Percentiles rank a stretch among this genome's conserved stretches.
These are phyloP conservation scores for Phaetusa simplex DNA, from an alignment of 2,113 vertebrate genomes.

Conservation along the genomic window DNA sequence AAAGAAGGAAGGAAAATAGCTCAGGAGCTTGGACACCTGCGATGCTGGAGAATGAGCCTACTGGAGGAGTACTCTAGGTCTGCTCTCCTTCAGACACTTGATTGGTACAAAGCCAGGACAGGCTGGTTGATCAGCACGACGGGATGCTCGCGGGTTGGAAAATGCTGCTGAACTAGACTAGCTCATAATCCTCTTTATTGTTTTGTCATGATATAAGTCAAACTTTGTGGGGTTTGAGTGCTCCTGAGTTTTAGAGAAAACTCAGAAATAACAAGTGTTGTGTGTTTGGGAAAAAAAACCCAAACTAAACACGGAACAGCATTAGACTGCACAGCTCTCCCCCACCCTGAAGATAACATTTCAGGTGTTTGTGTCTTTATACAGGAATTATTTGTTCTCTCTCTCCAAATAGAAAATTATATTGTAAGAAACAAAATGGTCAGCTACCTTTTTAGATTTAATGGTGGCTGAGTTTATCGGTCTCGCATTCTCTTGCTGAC, in stretches of 20 bases:
- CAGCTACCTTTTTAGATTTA: not conserved
- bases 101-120: not conserved
- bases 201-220: not conserved
- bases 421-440: not conserved
- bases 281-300: not conserved
- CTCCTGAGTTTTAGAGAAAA: not conserved
- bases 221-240: not conserved
- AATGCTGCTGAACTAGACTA: not conserved
- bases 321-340: not conserved
- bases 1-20: not conserved
- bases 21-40: not conserved
- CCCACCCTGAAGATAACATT: not conserved
- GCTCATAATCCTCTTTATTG: not conserved
- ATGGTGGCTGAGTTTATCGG: not conserved
- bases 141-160: not conserved
- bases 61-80: not conserved
- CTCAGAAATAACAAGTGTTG: not conserved
- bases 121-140: not conserved
- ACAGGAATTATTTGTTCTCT: not conserved
- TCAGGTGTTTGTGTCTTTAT: not conserved
- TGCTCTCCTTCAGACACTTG: not conserved
- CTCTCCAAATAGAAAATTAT: not conserved
- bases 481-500: not conserved
- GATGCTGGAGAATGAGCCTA: not conserved
- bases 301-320: not conserved